Evolutionary conservation across 2,797 vertebrate species (phyloP), one percentile per base, ranked within the genome.

Genomic region (Pelobates cultripes): DNA sequence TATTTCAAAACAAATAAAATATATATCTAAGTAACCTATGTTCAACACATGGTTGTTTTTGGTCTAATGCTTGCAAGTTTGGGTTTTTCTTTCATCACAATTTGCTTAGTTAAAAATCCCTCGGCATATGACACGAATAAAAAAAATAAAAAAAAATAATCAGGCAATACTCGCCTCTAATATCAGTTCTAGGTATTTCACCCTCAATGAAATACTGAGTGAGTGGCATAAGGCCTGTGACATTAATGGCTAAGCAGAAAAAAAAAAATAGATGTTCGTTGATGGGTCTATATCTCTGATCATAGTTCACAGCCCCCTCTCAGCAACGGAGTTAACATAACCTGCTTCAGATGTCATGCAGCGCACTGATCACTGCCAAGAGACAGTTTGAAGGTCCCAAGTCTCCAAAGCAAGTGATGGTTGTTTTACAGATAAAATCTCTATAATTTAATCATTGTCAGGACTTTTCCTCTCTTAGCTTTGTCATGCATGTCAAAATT

Each of bases 251-350:
- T 84, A 86, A 91, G 91, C 90, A 92, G 87, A 87, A 92, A 28
- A 94, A 28, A 94, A 95, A 64, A 94, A 95, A 95, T 92, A 91
- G 94, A 96, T 94, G 94, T 95, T 92, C 92, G 91, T 92, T 94
- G 93, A 91, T 92, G 93, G 90, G 89, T 89, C 90, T 89, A 88
- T 94, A 93, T 95, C 93, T 89, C 91, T 94, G 93, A 94, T 94
- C 88, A 83, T 89, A 93, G 93, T 92, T 95, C 94, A 92, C 87
- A 90, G 89, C 88, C 89, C 86, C 88, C 86, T 94, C 95, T 95
- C 93, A 92, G 93, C 88, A 89, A 87, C 70, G 87, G 91, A 94
- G 94, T 93, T 93, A 94, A 94, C 92, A 87, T 94, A 88, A 87
- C 85, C 88, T 85, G 90, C 91, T 91, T 91, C 53, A 45, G 90